phyloP scores from a whole-genome alignment of 1,140 invertebrate genomes.

The Orchesella cincta region DNA sequence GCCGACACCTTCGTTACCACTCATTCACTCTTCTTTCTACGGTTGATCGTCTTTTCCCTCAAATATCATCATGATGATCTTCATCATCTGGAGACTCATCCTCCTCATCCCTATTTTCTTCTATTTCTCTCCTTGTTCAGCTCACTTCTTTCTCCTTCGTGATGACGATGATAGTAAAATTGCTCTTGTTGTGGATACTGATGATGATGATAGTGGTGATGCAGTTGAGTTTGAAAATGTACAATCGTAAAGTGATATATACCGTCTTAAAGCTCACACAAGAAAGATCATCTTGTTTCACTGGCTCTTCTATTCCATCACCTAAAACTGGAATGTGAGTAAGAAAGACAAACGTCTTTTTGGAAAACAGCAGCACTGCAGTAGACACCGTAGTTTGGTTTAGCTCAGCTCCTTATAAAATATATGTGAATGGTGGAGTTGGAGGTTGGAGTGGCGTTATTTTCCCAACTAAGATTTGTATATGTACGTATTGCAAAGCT shows the following conservation, averaged over 20 bases:
- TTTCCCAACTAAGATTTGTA: too few relatives aligned
- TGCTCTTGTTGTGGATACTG: neutral
- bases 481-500: too few relatives aligned
- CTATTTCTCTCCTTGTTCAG: neutral
- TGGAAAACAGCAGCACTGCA: too few relatives aligned
- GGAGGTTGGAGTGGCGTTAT: neutral
- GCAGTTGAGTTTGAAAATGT: neutral
- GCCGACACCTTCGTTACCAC: neutral
- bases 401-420: neutral
- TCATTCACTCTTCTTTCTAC: neutral
- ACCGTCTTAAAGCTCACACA: too few relatives aligned
- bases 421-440: neutral
- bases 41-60: neutral
- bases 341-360: too few relatives aligned
- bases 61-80: neutral
- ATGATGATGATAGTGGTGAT: neutral
- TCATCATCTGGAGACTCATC: conserved; percentile 15
- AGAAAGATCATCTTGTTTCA: too few relatives aligned
- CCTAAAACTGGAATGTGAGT: too few relatives aligned
- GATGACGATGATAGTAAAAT: conserved; percentile 2
- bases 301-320: too few relatives aligned
- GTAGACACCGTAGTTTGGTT: too few relatives aligned
- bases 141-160: conserved; percentile 4
- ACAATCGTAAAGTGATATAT: neutral
- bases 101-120: neutral